Evolutionary conservation across 1,140 invertebrate genomes (phyloP).

Genomic region (Cotesia vestalis): DNA sequence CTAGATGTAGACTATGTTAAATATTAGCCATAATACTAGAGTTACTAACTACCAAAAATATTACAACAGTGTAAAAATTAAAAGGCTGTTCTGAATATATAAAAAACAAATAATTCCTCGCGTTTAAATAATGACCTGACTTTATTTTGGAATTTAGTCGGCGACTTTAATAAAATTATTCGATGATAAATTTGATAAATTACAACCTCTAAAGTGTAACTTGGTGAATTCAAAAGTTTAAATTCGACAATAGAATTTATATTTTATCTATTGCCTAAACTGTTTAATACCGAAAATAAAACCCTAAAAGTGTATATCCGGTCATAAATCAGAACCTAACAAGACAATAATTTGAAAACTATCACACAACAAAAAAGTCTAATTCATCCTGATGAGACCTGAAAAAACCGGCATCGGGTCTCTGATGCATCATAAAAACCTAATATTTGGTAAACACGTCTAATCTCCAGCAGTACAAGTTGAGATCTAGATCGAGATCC

Average conservation of each 20-base stretch:
- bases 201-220: too few species aligned
- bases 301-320: conserved; percentile 46
- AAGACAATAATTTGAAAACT: conserved; percentile 59
- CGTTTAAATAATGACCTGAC: not conserved
- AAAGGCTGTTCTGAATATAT: not conserved
- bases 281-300: too few species aligned
- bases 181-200: too few species aligned
- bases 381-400: conserved; percentile 42
- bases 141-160: not conserved
- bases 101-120: not conserved
- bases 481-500: not conserved
- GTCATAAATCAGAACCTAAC: conserved; percentile 58
- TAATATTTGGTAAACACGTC: not conserved
- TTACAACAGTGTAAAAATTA: too few species aligned
- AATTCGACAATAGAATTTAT: too few species aligned
- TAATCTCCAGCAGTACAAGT: too few species aligned
- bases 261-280: too few species aligned
- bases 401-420: not conserved
- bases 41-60: too few species aligned
- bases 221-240: too few species aligned
- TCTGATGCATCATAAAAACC: not conserved
- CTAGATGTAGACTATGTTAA: too few species aligned
- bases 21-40: too few species aligned
- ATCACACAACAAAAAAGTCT: conserved; percentile 56
- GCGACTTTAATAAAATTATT: too few species aligned